A percentile compares a stretch with the other conserved stretches of the same genome.
phyloP scores from a whole-genome alignment of 2,888 invertebrate genomes.

The Trissoscelio sp. region DNA sequence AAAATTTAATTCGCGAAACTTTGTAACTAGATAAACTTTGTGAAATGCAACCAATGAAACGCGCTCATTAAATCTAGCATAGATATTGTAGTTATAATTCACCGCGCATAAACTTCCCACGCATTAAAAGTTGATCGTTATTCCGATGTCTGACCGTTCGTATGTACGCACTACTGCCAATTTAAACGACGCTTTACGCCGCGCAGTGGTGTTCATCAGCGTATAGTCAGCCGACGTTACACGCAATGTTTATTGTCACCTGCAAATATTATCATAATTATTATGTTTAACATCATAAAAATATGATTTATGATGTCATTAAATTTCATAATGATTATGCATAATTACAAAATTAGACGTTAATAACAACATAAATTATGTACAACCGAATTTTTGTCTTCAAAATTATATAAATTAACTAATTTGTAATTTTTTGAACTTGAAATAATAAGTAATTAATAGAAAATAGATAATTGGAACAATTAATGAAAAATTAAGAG shows the following conservation, averaged over 20 bases:
- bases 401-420: no score
- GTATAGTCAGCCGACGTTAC: constrained; percentile 37
- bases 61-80: neutral
- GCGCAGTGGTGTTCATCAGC: constrained; percentile 32
- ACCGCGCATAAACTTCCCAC: constrained; percentile 29
- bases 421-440: no score
- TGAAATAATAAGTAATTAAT: no score
- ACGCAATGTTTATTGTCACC: constrained; percentile 16
- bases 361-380: no score
- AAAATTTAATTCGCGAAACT: constrained; percentile 11
- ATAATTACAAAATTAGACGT: no score
- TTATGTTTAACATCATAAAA: constrained; percentile 9
- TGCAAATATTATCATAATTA: constrained; percentile 19
- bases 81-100: constrained; percentile 32
- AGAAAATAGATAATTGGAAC: neutral
- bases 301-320: constrained; percentile 22
- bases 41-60: constrained; percentile 2
- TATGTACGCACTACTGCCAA: constrained; percentile 29
- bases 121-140: constrained; percentile 43
- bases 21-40: neutral
- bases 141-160: constrained; percentile 27
- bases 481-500: neutral
- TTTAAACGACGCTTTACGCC: constrained; percentile 44
- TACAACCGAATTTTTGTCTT: no score
- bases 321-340: no score